Evolutionary conservation across 1,140 invertebrate genomes (phyloP), one percentile per base, ranked within the genome.

Genomic region (Drosophila malerkotliana): DNA sequence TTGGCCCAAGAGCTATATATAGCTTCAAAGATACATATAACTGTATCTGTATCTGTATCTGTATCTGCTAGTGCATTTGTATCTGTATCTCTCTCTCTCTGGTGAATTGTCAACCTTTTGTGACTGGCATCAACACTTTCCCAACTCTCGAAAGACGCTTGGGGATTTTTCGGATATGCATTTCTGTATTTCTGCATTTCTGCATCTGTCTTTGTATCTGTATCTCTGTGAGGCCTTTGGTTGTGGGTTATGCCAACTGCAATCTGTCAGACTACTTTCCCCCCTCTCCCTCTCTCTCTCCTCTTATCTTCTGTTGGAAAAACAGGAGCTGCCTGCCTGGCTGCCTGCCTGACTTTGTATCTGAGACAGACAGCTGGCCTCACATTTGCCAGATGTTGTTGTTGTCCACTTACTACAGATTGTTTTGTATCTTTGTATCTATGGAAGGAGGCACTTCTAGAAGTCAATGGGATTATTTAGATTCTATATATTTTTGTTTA

Each of bases 381-480:
- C 73, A 78, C 82, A 85, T 85, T 87, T 85, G 63, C 73, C 81
- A 85, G 77, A 85, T 85, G 73, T 74, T 18, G 41, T 14, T 1
- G 30, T 12, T 21, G 18, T 18, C 18, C 18, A 18, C 18, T 21
- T 61, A 57, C 60, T 68, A 49, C 71, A 79, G 75, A 82, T 82
- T 71, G 71, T 61, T 82, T 79, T 83, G 75, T 79, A 79, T 83
- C 77, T 56, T 32, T 34, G 24, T 57, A 58, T 75, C 45, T 61
- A 18, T 18, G 18, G 18, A 18, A 18, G 18, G 18, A 18, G 21
- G 21, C 21, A 21, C 21, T 21, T 21, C 2, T 21, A 3, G 21
- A 21, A 21, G 21, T 21, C 21, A 21, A 21, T 21, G 21, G 21
- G 21, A 21, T 21, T 21, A 21, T 21, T 21, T 21, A 1, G 21